Percentiles rank a stretch among this genome's conserved stretches.
phyloP scores from a whole-genome alignment of 1,140 invertebrate genomes.

The Drosophila pectinifera region DNA sequence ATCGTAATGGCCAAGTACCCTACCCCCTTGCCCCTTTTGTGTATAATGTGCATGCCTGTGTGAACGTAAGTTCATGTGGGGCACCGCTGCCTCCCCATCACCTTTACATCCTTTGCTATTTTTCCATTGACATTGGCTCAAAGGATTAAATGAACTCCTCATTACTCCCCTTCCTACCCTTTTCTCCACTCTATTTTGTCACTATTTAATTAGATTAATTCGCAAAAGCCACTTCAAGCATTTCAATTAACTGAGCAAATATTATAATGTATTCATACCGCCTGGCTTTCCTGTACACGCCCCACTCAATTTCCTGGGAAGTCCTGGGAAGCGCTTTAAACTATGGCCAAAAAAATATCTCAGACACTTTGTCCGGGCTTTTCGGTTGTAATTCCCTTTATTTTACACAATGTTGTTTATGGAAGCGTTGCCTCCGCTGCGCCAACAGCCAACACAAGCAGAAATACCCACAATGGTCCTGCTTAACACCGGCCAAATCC shows the following conservation, averaged over 20 bases:
- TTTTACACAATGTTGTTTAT: constrained; percentile 18
- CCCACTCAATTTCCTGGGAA: neutral
- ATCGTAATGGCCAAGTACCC: constrained; percentile 31
- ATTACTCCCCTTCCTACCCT: too few relatives aligned
- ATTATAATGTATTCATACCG: neutral
- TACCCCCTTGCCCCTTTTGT: neutral
- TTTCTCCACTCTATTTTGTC: too few relatives aligned
- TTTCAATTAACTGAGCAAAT: neutral
- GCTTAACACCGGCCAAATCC: constrained; percentile 14
- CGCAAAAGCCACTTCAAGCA: neutral
- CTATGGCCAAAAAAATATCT: constrained; percentile 11
- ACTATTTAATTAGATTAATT: neutral
- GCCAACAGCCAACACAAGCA: neutral
- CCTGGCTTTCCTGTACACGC: too few relatives aligned
- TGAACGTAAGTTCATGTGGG: neutral
- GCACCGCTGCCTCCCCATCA: neutral
- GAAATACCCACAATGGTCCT: neutral
- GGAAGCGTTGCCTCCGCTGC: constrained; percentile 3
- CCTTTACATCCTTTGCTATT: too few relatives aligned
- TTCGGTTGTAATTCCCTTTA: constrained; percentile 16
- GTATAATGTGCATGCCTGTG: neutral
- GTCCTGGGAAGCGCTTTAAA: too few relatives aligned
- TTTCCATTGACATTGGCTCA: too few relatives aligned
- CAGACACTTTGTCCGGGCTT: constrained; percentile 5
- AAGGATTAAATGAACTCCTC: too few relatives aligned